phyloP scores from a whole-genome alignment of 1,140 invertebrate species.

The Camponotus floridanus region DNA sequence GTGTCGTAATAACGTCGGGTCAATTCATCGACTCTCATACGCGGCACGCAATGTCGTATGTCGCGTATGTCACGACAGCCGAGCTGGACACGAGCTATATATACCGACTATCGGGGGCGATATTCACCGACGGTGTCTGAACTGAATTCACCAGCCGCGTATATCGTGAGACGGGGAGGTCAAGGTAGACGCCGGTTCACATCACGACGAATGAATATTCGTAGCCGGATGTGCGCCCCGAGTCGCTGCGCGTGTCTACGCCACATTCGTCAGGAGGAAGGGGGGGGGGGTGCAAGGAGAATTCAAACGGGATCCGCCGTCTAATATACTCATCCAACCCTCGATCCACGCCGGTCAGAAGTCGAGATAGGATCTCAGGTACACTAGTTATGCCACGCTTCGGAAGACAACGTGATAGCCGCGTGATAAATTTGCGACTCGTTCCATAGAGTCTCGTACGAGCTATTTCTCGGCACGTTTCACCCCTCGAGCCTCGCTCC shows the following conservation, averaged over 20 bases:
- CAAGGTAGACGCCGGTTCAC: constrained; percentile 66
- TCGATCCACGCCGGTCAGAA: constrained; percentile 60
- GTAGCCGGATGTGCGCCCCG: constrained; percentile 22
- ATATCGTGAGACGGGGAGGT: constrained; percentile 38
- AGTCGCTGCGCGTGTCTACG: constrained; percentile 76
- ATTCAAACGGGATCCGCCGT: constrained; percentile 73
- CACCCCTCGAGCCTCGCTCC: not conserved
- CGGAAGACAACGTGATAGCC: constrained; percentile 68
- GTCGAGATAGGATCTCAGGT: constrained; percentile 71
- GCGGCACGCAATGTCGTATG: constrained; percentile 29
- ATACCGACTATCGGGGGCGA: constrained; percentile 6
- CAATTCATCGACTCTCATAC: constrained; percentile 35
- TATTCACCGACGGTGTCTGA: not conserved
- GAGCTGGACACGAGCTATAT: not conserved
- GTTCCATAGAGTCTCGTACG: constrained; percentile 39
- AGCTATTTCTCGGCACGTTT: constrained; percentile 40
- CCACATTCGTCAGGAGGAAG: constrained; percentile 78
- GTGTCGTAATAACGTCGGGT: constrained; percentile 12
- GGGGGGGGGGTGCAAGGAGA: constrained; percentile 66
- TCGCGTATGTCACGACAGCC: constrained; percentile 27
- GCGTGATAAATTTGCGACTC: constrained; percentile 67
- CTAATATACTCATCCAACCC: constrained; percentile 78
- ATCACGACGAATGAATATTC: constrained; percentile 70
- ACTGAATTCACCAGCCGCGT: constrained; percentile 14
- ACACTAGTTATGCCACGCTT: constrained; percentile 72